Conservation (phyloP, 2,797 vertebrate genomes). For the Carduelis carduelis region DNA sequence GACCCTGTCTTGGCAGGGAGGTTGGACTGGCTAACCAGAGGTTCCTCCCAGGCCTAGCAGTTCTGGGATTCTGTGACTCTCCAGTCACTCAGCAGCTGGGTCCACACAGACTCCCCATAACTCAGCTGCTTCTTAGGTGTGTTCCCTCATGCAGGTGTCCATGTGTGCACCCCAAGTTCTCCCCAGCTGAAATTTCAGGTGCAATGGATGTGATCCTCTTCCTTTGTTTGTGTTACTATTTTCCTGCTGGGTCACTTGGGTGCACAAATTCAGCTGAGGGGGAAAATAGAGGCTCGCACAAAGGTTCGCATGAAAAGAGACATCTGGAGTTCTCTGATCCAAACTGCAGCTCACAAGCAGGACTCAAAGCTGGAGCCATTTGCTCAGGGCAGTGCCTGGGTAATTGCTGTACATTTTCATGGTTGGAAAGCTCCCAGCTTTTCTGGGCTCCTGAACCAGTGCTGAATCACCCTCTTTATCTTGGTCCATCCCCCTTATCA, state of each 20-base stretch:
- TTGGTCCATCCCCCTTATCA: neutral
- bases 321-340: neutral
- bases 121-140: accelerated
- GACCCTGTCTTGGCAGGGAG: neutral
- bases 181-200: neutral
- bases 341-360: neutral
- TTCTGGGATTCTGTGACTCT: neutral
- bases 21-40: neutral
- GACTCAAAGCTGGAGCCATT: neutral
- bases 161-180: accelerated
- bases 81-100: neutral
- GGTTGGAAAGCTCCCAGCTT: neutral
- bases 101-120: accelerated
- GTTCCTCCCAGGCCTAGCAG: neutral
- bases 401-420: neutral
- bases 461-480: neutral
- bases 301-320: neutral
- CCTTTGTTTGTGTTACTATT: neutral
- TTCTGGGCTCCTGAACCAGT: neutral
- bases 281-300: neutral
- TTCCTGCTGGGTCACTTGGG: neutral
- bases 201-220: neutral
- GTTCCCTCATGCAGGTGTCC: accelerated
- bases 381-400: neutral
- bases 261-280: neutral